Conservation (phyloP, 2,797 vertebrate genomes). For the Pangasius sanitwongsei region DNA sequence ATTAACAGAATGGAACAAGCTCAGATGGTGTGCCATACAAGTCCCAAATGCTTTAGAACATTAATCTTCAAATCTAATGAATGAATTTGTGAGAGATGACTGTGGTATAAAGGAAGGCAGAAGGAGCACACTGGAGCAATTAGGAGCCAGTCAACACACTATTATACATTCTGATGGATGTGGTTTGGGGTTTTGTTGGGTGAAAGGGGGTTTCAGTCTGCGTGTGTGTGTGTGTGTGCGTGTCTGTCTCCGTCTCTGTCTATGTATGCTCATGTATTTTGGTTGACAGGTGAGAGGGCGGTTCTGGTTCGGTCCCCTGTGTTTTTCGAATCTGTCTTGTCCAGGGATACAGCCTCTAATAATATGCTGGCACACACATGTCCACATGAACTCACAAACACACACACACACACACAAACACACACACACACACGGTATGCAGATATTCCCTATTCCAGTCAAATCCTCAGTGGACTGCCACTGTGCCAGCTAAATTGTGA, state of each 20-base stretch:
- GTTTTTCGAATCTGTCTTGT: conserved; percentile 32
- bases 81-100: conserved; percentile 40
- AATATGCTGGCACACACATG: conserved; percentile 30
- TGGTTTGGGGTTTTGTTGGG: conserved; percentile 54
- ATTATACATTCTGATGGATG: conserved; percentile 61
- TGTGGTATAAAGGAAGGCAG: conserved; percentile 39
- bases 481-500: conserved; percentile 44
- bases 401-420: conserved; percentile 24
- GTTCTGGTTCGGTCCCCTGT: conserved; percentile 54
- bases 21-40: conserved; percentile 37
- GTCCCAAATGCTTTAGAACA: conserved; percentile 42
- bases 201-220: conserved; percentile 1
- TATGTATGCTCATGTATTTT: conserved; percentile 20
- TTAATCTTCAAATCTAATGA: conserved; percentile 46
- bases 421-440: conserved; percentile 27
- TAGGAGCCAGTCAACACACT: conserved; percentile 49
- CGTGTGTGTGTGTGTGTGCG: conserved; percentile 11
- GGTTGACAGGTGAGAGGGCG: conserved; percentile 75
- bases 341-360: conserved; percentile 21
- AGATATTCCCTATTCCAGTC: conserved; percentile 30
- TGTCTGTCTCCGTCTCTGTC: conserved; percentile 55
- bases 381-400: not conserved
- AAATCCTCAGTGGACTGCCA: conserved; percentile 43
- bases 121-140: conserved; percentile 48
- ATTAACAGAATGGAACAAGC: conserved; percentile 22